phyloP scores from a whole-genome alignment of 2,888 invertebrate species.

The Troilus luridus region DNA sequence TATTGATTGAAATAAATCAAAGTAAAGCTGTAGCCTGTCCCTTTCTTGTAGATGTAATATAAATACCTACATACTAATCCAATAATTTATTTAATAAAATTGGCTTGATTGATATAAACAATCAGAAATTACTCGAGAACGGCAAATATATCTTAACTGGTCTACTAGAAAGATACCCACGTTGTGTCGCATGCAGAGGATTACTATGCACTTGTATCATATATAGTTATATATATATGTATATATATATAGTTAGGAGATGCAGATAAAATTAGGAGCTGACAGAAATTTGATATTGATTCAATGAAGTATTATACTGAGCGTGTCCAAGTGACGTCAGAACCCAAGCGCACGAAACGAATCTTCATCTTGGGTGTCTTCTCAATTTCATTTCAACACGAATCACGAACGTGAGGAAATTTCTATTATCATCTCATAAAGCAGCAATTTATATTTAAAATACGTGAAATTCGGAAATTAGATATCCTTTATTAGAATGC shows the following conservation, averaged over 20 bases:
- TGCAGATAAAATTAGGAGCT: neutral
- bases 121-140: too few species aligned
- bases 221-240: too few species aligned
- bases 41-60: neutral
- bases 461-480: too few species aligned
- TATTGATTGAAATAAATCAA: neutral
- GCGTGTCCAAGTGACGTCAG: neutral
- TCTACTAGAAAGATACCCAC: too few species aligned
- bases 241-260: too few species aligned
- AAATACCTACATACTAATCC: too few species aligned
- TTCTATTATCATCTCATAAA: neutral
- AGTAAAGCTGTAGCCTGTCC: neutral
- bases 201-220: too few species aligned
- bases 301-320: neutral
- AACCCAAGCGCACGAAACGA: neutral
- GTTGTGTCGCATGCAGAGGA: too few species aligned
- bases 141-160: too few species aligned
- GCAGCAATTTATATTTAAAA: neutral
- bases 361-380: conserved; percentile 5
- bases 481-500: too few species aligned
- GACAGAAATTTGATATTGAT: conserved; percentile 17
- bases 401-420: neutral
- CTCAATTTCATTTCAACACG: conserved; percentile 23
- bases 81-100: too few species aligned
- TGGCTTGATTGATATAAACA: too few species aligned